phyloP scores from a whole-genome alignment of 2,888 invertebrate species.

The Shargacucullia verbasci region DNA sequence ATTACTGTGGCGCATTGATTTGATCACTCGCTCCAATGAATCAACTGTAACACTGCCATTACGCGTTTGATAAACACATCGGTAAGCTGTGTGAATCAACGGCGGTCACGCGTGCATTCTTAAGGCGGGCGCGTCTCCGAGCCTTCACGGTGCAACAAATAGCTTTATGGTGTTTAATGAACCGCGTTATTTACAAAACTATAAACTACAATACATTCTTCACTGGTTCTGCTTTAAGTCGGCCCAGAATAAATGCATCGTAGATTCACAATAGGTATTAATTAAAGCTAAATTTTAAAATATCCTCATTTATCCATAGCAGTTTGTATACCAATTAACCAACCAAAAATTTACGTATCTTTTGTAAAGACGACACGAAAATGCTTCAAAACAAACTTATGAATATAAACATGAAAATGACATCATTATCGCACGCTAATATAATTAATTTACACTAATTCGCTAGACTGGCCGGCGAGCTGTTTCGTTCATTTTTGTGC shows the following conservation, averaged over 20 bases:
- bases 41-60: slow-evolving; percentile 49
- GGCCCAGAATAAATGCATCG: slow-evolving; percentile 12
- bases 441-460: slow-evolving; percentile 43
- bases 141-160: slow-evolving; percentile 42
- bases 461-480: slow-evolving; percentile 40
- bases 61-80: slow-evolving; percentile 51
- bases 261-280: too few species aligned
- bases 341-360: too few species aligned
- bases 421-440: slow-evolving; percentile 46
- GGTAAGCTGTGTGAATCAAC: slow-evolving; percentile 49
- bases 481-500: slow-evolving; percentile 10
- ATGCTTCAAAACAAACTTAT: slow-evolving; percentile 17
- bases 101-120: slow-evolving; percentile 44
- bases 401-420: slow-evolving; percentile 39
- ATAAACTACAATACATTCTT: slow-evolving; percentile 41
- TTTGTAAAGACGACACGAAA: neutral
- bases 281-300: too few species aligned
- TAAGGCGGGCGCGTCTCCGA: slow-evolving; percentile 9
- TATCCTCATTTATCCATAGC: too few species aligned
- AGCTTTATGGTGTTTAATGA: slow-evolving; percentile 49
- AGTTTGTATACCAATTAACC: too few species aligned
- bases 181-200: slow-evolving; percentile 46
- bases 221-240: slow-evolving; percentile 21
- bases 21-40: slow-evolving; percentile 50
- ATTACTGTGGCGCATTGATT: slow-evolving; percentile 65